Conservation (phyloP, 2,888 invertebrate species). For the Dascillus cervinus region DNA sequence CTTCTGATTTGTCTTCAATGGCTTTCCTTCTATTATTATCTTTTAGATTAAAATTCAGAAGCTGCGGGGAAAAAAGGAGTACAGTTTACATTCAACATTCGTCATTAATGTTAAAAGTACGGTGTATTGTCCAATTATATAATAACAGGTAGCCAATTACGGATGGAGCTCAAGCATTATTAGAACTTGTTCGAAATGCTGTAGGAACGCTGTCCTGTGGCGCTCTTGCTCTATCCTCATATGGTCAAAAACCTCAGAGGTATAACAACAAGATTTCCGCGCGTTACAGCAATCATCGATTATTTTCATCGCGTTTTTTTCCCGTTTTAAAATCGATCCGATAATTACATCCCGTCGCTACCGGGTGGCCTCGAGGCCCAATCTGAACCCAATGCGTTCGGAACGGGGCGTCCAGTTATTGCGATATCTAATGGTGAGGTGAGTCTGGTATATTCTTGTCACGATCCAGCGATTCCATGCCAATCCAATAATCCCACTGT, state of each 20-base stretch:
- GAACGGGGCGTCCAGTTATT: constrained; percentile 9
- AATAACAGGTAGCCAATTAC: constrained; percentile 31
- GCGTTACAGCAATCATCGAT: too few relatives aligned
- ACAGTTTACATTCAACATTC: constrained; percentile 5
- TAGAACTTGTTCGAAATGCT: constrained; percentile 28
- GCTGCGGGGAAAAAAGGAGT: constrained; percentile 19
- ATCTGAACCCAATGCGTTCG: too few relatives aligned
- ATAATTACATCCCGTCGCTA: too few relatives aligned
- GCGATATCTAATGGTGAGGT: constrained; percentile 34
- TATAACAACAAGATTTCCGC: neutral
- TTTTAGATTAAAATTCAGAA: constrained; percentile 17
- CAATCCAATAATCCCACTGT: constrained; percentile 45
- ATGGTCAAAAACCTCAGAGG: constrained; percentile 11
- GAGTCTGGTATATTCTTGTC: constrained; percentile 31
- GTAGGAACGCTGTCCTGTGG: constrained; percentile 25
- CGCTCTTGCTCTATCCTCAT: constrained; percentile 18
- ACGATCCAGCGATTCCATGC: constrained; percentile 39
- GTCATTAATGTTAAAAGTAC: constrained; percentile 12
- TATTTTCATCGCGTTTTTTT: too few relatives aligned
- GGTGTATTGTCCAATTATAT: constrained; percentile 29
- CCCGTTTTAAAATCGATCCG: too few relatives aligned
- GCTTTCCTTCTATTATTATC: constrained; percentile 15
- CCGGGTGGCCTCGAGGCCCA: too few relatives aligned
- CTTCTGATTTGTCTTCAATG: constrained; percentile 17
- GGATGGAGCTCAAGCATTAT: constrained; percentile 25